Percentiles rank a stretch among this genome's conserved stretches.
Conservation (phyloP, 2,797 vertebrate genomes). For the Okamejei kenojei region DNA sequence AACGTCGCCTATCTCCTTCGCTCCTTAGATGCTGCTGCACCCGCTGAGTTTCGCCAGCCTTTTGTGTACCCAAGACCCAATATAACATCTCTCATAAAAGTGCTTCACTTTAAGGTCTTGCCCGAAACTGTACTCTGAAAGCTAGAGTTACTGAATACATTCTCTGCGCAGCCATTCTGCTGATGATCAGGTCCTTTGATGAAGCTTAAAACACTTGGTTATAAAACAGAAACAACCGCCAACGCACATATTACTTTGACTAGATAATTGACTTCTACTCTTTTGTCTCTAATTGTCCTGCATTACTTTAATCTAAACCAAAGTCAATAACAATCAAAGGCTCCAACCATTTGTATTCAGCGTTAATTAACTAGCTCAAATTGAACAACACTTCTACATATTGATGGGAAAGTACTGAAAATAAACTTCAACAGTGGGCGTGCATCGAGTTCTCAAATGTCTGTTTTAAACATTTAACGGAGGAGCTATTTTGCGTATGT, state of each 20-base stretch:
- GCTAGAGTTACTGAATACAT: background rate
- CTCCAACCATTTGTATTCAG: constrained; percentile 1
- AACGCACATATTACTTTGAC: background rate
- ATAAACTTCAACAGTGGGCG: background rate
- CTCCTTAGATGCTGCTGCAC: too few relatives aligned
- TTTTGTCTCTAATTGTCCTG: background rate
- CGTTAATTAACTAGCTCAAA: constrained; percentile 20
- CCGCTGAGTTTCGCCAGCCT: too few relatives aligned
- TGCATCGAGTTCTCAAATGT: background rate
- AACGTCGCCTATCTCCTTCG: too few relatives aligned
- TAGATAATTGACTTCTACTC: background rate
- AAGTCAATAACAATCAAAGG: constrained; percentile 27
- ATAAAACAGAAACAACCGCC: background rate
- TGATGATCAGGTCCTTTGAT: background rate
- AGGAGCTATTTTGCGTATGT: too few relatives aligned
- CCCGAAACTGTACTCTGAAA: background rate
- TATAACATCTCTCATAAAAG: too few relatives aligned
- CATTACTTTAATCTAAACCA: constrained; percentile 11
- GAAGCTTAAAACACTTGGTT: background rate
- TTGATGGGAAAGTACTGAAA: background rate
- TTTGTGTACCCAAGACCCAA: too few relatives aligned
- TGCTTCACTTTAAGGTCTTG: too few relatives aligned
- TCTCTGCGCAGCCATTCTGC: background rate
- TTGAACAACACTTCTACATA: background rate
- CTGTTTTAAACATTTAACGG: background rate